phyloP scores from a whole-genome alignment of 2,888 invertebrate species.

The Noctua comes region DNA sequence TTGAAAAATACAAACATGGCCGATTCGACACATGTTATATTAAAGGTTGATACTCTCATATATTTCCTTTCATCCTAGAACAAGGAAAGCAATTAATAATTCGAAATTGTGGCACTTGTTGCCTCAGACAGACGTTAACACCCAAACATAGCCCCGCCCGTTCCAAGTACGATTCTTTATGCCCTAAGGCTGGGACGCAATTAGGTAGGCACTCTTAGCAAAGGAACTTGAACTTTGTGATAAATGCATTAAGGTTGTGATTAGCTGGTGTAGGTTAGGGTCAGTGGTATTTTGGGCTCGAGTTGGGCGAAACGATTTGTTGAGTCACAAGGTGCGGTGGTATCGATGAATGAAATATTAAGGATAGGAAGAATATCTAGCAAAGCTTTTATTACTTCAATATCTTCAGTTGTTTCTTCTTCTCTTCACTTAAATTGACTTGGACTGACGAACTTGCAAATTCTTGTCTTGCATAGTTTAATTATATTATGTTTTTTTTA shows the following conservation, averaged over 20 bases:
- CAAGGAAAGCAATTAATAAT: slow-evolving; percentile 58
- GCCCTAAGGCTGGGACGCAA: slow-evolving; percentile 63
- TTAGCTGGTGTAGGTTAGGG: slow-evolving; percentile 1
- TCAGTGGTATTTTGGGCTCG: slow-evolving; percentile 57
- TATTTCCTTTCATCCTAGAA: slow-evolving; percentile 21
- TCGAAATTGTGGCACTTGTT: slow-evolving; percentile 58
- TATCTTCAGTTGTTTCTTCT: neutral
- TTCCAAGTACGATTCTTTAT: slow-evolving; percentile 53
- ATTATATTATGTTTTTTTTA: no score
- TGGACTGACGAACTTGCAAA: neutral
- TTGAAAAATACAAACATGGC: neutral
- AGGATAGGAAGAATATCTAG: neutral
- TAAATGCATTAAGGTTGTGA: neutral
- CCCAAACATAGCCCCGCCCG: slow-evolving; percentile 56
- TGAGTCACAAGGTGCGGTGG: slow-evolving; percentile 40
- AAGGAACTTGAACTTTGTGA: slow-evolving; percentile 25
- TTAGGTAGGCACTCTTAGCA: slow-evolving; percentile 37
- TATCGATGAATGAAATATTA: slow-evolving; percentile 40
- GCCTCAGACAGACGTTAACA: slow-evolving; percentile 57
- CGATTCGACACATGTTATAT: neutral
- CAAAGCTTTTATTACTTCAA: neutral
- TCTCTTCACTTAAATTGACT: neutral
- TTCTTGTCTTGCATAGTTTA: neutral
- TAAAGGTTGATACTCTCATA: slow-evolving; percentile 31
- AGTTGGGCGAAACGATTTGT: slow-evolving; percentile 40